Base-by-base conservation (phyloP, 2,888 invertebrate genomes). In the Zygothrica quintamaculata region DNA sequence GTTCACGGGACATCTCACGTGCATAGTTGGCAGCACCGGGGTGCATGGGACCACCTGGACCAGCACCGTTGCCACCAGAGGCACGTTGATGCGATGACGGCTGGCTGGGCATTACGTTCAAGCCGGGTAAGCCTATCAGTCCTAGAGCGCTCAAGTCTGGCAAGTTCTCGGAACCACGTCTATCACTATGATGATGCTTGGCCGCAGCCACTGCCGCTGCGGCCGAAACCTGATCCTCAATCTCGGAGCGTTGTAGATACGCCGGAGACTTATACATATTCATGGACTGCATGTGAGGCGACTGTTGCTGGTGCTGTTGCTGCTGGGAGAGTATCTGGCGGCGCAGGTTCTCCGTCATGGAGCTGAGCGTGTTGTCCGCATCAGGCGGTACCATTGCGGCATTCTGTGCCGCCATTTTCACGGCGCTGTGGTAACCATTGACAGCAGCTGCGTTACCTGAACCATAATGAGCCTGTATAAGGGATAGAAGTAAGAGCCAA, bases 181-280 rank as follows among this genome's bases (percentile, higher is more conserved):
- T 67, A 1, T 72, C 72, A 29, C 55, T 50, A 16, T 89, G 89
- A 52, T 88, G 89, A 2, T 89, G 88, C 29, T 82, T 79, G 25
- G 88, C 81, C 6, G 84, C 88, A 22, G 88, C 79, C 7, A 87
- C 87, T 4, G 87, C 78, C 16, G 80, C 88, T 22, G 88, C 77
- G 1, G 90, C 90, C 7, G 90, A 87, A 12, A 89, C 87, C 46
- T 90, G 90, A 55, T 90, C 90, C 53, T 90, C 90, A 29, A 90
- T 88, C 69, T 90, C 90, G 9, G 90, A 90, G 15, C 90, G 84
- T 36, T 90, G 90, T 61, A 89, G 69, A 64, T 90, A 90, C 1
- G 90, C 90, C 25, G 90, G 90, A 0, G 90, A 89, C 75, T 90
- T 90, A 75, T 90, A 90, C 89, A 90, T 90, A 53, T 90, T 90